Conservation (phyloP, 2,888 invertebrate genomes). For the Phyllotreta striolata region DNA sequence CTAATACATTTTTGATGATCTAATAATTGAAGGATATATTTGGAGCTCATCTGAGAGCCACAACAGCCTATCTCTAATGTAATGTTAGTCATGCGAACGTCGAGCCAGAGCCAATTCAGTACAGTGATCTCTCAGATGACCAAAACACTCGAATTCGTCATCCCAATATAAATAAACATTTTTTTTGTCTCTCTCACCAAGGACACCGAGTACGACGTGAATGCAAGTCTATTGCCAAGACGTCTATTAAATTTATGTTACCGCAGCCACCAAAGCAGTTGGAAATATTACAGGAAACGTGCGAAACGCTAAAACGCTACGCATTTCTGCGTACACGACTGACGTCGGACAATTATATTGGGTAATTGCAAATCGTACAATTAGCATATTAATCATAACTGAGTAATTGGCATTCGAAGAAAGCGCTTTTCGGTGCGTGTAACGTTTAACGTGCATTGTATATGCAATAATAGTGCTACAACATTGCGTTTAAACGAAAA, state of each 20-base stretch:
- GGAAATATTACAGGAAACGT: too few species aligned
- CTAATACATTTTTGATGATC: too few species aligned
- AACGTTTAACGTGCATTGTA: background rate
- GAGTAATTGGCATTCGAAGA: constrained; percentile 8
- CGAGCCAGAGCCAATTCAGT: constrained; percentile 42
- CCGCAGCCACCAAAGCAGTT: too few species aligned
- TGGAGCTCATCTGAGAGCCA: too few species aligned
- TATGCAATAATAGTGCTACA: constrained; percentile 2
- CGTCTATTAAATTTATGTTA: constrained; percentile 16
- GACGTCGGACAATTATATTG: too few species aligned
- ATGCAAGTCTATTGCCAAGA: constrained; percentile 31
- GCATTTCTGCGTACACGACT: too few species aligned
- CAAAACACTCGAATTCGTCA: constrained; percentile 42
- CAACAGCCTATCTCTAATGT: too few species aligned
- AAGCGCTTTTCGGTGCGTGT: constrained; percentile 10
- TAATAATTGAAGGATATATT: too few species aligned
- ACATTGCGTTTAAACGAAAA: constrained; percentile 13
- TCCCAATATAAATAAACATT: constrained; percentile 41
- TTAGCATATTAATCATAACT: constrained; percentile 14
- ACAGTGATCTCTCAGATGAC: constrained; percentile 42
- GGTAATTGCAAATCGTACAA: background rate
- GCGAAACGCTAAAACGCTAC: too few species aligned
- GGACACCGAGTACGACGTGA: constrained; percentile 35
- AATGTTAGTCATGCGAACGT: constrained; percentile 36
- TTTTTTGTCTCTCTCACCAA: constrained; percentile 37